Evolutionary conservation across 2,888 invertebrate genomes (phyloP).

Genomic region (Papilio elwesi): DNA sequence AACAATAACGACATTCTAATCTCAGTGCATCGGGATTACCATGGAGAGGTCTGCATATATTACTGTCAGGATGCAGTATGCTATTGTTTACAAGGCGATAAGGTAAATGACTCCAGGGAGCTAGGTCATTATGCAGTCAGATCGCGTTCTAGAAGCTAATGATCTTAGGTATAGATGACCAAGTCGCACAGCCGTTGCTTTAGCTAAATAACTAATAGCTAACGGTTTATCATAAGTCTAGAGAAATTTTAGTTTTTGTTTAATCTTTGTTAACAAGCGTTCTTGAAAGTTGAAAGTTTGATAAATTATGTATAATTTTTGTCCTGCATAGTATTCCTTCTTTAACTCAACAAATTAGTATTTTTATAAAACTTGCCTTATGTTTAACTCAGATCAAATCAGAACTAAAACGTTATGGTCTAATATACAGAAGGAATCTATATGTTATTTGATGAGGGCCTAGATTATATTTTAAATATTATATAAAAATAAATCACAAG

Average conservation of each 20-base stretch:
- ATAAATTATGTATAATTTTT: not conserved
- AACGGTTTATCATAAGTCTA: conserved; percentile 6
- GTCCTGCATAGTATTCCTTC: too few relatives aligned
- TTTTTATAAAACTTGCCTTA: too few relatives aligned
- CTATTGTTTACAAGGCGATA: conserved; percentile 2
- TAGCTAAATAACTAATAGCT: too few relatives aligned
- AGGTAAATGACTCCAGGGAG: conserved; percentile 3
- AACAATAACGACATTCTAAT: not conserved
- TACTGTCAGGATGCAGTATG: not conserved
- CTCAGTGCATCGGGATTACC: not conserved
- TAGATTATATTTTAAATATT: too few relatives aligned
- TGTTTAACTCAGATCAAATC: too few relatives aligned
- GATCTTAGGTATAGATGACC: conserved; percentile 19
- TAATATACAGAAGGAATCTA: too few relatives aligned
- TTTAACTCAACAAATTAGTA: too few relatives aligned
- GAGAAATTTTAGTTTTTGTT: conserved; percentile 14
- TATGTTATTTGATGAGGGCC: too few relatives aligned
- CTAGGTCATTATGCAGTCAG: conserved; percentile 29
- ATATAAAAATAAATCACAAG: too few relatives aligned
- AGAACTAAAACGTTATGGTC: too few relatives aligned
- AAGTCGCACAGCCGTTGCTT: not conserved
- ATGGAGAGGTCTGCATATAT: too few relatives aligned
- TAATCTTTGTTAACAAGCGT: conserved; percentile 6
- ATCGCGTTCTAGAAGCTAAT: conserved; percentile 19
- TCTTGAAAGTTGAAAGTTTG: not conserved